Conservation (phyloP, 2,797 vertebrate genomes). For the Gambelia wislizenii region DNA sequence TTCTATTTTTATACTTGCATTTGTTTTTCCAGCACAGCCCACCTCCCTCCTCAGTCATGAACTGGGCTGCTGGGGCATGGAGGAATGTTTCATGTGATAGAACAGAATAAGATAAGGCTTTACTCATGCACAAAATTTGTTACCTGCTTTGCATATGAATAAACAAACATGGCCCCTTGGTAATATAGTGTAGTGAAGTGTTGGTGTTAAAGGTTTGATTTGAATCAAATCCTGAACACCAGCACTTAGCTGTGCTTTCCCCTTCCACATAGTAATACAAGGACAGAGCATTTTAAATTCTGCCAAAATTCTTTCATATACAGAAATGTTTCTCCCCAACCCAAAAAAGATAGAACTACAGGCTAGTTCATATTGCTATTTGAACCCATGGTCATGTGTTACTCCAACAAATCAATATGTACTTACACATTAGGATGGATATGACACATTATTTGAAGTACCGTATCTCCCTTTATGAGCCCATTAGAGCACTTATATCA, state of each 20-base stretch:
- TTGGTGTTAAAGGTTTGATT: neutral
- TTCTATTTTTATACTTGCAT: too few species aligned
- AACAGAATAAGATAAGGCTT: neutral
- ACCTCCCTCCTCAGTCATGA: neutral
- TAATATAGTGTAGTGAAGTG: neutral
- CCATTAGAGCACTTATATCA: too few species aligned
- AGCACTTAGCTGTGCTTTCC: neutral
- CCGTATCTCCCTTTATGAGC: too few species aligned
- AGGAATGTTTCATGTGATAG: neutral
- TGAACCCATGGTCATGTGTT: neutral
- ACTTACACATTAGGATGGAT: neutral
- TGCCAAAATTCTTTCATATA: neutral
- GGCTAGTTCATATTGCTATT: neutral
- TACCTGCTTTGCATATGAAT: neutral
- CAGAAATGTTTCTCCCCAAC: neutral
- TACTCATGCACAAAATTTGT: neutral
- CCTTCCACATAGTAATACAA: neutral
- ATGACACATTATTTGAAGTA: too few species aligned
- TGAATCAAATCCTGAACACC: too few species aligned
- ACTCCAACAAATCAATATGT: neutral
- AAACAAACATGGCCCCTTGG: neutral
- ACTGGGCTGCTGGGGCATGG: neutral
- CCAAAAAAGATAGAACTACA: neutral
- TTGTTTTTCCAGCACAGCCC: neutral
- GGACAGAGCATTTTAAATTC: too few species aligned